These are phyloP conservation scores for Dicrurus megarhynchus DNA, from an alignment of 2,113 vertebrate species.

Conservation along the genomic window DNA sequence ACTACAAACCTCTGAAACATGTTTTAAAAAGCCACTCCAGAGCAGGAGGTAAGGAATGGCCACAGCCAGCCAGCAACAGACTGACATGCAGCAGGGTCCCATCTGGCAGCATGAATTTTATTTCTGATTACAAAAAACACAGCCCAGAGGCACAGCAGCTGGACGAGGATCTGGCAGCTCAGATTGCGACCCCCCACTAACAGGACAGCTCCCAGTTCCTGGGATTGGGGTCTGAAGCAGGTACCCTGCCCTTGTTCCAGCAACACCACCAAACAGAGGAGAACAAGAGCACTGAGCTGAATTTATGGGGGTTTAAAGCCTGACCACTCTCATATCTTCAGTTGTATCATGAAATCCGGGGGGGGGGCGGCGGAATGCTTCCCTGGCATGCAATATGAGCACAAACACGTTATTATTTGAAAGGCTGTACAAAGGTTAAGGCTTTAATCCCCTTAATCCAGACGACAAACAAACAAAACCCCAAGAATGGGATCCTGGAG, in stretches of 20 bases:
- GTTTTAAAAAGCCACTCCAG: not conserved
- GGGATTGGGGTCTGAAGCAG: not conserved
- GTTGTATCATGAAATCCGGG: not conserved
- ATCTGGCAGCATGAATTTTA: not conserved
- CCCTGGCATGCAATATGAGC: not conserved
- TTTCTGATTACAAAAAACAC: not conserved
- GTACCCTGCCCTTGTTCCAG: not conserved
- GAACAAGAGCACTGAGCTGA: not conserved
- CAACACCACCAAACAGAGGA: fast-evolving
- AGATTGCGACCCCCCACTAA: not conserved
- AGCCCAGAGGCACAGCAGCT: fast-evolving
- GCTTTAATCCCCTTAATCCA: constrained; percentile 61
- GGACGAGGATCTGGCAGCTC: not conserved
- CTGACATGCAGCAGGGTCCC: not conserved
- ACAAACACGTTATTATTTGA: constrained; percentile 34
- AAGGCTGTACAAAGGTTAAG: constrained; percentile 61
- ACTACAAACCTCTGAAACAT: not conserved
- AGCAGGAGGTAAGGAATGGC: not conserved
- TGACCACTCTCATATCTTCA: not conserved
- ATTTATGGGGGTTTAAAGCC: not conserved
- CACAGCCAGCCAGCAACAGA: not conserved
- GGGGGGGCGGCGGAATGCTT: not conserved
- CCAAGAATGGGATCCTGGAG: not conserved
- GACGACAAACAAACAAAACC: constrained; percentile 50
- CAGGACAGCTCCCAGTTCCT: not conserved